Base-by-base conservation (phyloP, 2,888 invertebrate species). In the Muscina levida region DNA sequence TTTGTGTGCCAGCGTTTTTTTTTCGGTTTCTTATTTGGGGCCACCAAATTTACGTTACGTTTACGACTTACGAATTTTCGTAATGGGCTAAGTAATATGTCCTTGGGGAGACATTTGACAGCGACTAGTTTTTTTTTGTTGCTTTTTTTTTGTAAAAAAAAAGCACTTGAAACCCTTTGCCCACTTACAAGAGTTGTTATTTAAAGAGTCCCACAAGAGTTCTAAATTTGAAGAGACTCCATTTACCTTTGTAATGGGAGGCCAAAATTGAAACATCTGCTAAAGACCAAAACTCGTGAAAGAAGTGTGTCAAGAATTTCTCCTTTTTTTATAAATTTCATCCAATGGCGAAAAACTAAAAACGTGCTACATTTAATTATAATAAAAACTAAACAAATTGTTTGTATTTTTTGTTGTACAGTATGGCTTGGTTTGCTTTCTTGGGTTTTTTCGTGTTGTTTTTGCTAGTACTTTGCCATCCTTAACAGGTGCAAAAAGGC, bases 401-500 rank as follows among this genome's bases (percentile, higher is more conserved):
- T 76, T 72, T 77, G 57, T 71, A 72, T 67, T 77, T 57, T 72
- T 48, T 44, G 17, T 46, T 24, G n/a, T 56, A n/a, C 31, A 53
- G 46, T 48, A 44, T 17, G 37, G 2, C 4, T 10, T 22, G 17
- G 26, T 59, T 72, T 48, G 2, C 13, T 56, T 57, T 57, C 15
- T 53, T n/a, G 57, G 44, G 24, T 48, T 66, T 19, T 26, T 46
- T 73, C 51, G 17, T 62, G 72, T 56, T 5, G 53, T 57, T 66
- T 37, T 44, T 39, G 31, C 4, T 46, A 4, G n/a, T 31, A 17
- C 10, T 22, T 53, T n/a, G n/a, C 8, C 31, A 31, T 31, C 8
- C 31, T 26, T 31, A 48, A 71, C 73, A 77, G 77, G 70, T 62
- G 19, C 19, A 67, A 77, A 74, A 74, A 81, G 59, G 77, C 73